Evolutionary conservation across 2,888 invertebrate genomes (phyloP), one percentile per base, ranked within the genome.

Genomic region (Pyrochroa serraticornis): DNA sequence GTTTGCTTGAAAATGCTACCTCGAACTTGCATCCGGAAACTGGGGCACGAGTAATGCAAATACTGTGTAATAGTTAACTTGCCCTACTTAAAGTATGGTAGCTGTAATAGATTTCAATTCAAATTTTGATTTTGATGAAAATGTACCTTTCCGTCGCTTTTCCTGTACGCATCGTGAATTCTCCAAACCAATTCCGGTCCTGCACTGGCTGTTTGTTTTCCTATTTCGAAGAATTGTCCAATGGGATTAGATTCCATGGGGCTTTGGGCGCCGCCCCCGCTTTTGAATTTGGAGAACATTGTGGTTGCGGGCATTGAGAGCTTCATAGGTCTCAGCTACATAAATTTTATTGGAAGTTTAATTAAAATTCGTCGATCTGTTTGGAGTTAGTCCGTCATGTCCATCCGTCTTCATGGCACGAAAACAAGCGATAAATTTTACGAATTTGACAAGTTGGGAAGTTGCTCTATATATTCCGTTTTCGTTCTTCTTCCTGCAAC

Each of bases 101-200:
- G 64, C 42, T 60, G 12, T 55, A 48, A 12, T 22, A 22, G 5
- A 22, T 3, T 22, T 5, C 22, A n/a, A n/a, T n/a, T n/a, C n/a
- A n/a, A n/a, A n/a, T n/a, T n/a, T n/a, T 61, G 36, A 34, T 35
- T 3, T 6, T 22, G 34, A 36, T 35, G 31, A 53, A 57, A 41
- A 71, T 86, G 84, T 78, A 96, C 97, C 91, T 91, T 92, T 68
- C 91, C 91, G 73, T 97, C 96, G 64, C 87, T 88, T 79, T 93
- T 94, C 69, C 93, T 83, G 73, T 88, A 89, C 1, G 92, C 96
- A 68, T 96, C 95, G 77, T 93, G 92, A 63, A 97, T 91, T 73
- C 89, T 89, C 97, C 97, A 97, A 42, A 93, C 87, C 65, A 93
- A 84, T 71, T 95, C 95, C 0, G 95, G 95, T 0, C 97, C 97